A percentile compares a stretch with the other conserved stretches of the same genome.
phyloP scores from a whole-genome alignment of 1,140 invertebrate genomes.

The Drosophila oshimai region DNA sequence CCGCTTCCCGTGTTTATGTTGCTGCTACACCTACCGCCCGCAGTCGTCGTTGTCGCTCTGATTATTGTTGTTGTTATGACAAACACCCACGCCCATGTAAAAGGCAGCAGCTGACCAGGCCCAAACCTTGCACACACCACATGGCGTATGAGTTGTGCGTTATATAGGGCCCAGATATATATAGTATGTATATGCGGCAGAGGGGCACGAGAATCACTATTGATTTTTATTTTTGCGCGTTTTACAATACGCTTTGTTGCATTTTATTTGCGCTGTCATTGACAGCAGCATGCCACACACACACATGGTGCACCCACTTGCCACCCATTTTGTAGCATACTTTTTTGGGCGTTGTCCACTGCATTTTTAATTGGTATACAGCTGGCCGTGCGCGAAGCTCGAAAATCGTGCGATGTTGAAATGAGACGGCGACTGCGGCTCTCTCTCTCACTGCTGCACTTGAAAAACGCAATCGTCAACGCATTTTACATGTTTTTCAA shows the following conservation, averaged over 20 bases:
- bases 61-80: constrained; percentile 70
- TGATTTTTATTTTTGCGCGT: constrained; percentile 75
- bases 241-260: constrained; percentile 72
- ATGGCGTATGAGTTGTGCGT: constrained; percentile 16
- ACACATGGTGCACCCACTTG: constrained; percentile 21
- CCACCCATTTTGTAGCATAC: constrained; percentile 20
- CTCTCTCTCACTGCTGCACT: constrained; percentile 60
- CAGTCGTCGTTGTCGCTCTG: constrained; percentile 43
- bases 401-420: constrained; percentile 27
- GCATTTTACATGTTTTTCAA: constrained; percentile 59
- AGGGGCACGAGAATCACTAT: constrained; percentile 42
- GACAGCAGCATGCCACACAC: constrained; percentile 70
- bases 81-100: constrained; percentile 53
- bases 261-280: constrained; percentile 78
- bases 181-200: background rate
- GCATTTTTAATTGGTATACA: constrained; percentile 78
- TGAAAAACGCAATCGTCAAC: constrained; percentile 74
- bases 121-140: constrained; percentile 12
- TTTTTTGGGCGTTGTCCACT: constrained; percentile 77
- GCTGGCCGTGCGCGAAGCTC: constrained; percentile 13
- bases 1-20: constrained; percentile 70
- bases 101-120: constrained; percentile 43
- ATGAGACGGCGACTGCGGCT: background rate
- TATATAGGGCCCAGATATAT: constrained; percentile 4
- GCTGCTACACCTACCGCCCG: constrained; percentile 44